Base-by-base conservation (phyloP, 2,113 vertebrate species). In the Spizaetus ornatus region DNA sequence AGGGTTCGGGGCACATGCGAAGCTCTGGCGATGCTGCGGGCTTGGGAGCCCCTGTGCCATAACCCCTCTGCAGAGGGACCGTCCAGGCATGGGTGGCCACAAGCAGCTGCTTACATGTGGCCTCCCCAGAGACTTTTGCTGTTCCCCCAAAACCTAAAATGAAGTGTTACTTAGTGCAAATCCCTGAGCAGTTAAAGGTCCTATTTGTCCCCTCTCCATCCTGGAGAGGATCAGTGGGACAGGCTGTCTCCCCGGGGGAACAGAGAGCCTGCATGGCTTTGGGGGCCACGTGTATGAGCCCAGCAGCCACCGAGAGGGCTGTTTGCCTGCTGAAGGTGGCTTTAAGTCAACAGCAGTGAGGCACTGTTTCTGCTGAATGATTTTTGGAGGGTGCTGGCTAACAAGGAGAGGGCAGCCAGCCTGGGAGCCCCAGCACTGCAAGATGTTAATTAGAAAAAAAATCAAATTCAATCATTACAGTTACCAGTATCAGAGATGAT, bases 241-340 rank as follows among this genome's bases (percentile, higher is more conserved):
- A 15, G 40, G 40, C 34, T 16, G 10, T 42, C 29, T 65, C 16
- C 50, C 10, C 0, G 0, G 25, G 21, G 25, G 10, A 40, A 38
- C 59, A 45, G 38, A 43, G 82, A 66, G 50, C 52, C 52, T 4
- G 9, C 0, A 0, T 45, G 79, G 70, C 38, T 63, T 71, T 7
- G 16, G 45, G 19, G 50, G 12, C 69, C 7, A 0, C 0, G 3
- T 5, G 55, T 48, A 14, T 85, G 26, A 43, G 34, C 52, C 31
- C 62, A 38, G 73, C 18, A 66, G 84, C 16, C 61, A 6, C 58
- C 0, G 1, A 56, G 5, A 23, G 69, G 63, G 38, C 66, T 38
- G 9, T 69, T 63, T 83, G 50, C 40, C 42, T 19, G 63, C 48
- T 48, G 26, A 34, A 42, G 58, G 56, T 52, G 59, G 15, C 61